Evolutionary conservation across 2,113 vertebrate species (phyloP), one percentile per base, ranked within the genome.

Genomic region (Cynoglossus semilaevis): DNA sequence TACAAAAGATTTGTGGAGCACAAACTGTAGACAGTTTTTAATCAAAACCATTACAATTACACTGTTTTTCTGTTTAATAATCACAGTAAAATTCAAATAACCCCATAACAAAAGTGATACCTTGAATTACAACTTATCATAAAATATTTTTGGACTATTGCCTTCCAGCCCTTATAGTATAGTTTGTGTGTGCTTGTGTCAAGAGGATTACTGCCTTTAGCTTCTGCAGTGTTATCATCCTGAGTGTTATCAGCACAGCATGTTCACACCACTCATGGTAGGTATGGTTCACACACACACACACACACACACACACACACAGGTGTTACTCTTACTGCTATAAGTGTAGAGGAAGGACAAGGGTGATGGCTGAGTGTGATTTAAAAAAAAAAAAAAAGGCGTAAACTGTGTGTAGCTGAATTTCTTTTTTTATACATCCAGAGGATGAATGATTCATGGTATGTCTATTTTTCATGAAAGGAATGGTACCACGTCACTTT

Each of bases 241-340:
- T 41, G 7, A 54, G 35, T 57, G 51, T 50, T 59, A 65, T n/a
- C 34, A 18, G 17, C 15, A 29, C 56, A 44, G 17, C 11, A 29
- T 51, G 49, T 56, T 67, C 55, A 51, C 59, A 60, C 46, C 47
- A 43, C 9, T 18, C 14, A 19, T 41, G 58, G 53, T 43, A 16
- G 40, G 42, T 51, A 38, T 51, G 36, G 40, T 43, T 59, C n/a
- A 12, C 38, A 11, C 59, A 29, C 22, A 29, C 22, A 29, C 22
- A 47, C 47, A 64, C 58, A 48, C 57, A 29, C 29, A 44, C 43
- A 7, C 62, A 47, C 51, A 67, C 61, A 49, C 58, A 18, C 34
- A 48, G 58, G 19, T 54, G 65, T 37, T 73, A 68, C 51, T 66
- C 45, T 8, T 7, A 38, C 46, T 53, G 19, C 50, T 36, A 12